Conservation (phyloP, 2,113 vertebrate genomes). For the Poecile atricapillus region DNA sequence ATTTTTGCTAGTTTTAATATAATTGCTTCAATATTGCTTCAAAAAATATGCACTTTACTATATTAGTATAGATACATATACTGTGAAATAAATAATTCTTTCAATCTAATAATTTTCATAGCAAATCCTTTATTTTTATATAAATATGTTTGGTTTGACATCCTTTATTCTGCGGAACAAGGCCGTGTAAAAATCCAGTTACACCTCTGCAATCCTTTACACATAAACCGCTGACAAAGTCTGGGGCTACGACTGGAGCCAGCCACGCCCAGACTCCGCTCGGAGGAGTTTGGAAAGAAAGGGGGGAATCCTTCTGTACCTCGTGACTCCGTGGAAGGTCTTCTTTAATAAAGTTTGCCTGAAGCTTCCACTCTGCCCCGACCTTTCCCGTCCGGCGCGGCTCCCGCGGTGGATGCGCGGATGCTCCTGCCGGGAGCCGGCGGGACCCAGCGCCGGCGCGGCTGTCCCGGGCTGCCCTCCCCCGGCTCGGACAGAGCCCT, state of each 20-base stretch:
- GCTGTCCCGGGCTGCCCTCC: background rate
- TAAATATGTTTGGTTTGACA: background rate
- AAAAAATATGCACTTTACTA: background rate
- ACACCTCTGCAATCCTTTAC: too few relatives aligned
- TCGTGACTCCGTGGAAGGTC: background rate
- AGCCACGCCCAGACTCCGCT: background rate
- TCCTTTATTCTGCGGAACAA: background rate
- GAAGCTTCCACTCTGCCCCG: background rate
- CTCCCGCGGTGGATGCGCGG: accelerated
- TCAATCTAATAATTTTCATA: background rate
- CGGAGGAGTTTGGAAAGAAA: background rate
- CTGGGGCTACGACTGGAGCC: accelerated
- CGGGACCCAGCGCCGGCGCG: accelerated
- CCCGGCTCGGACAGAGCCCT: accelerated
- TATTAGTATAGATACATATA: too few relatives aligned
- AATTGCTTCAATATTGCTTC: background rate
- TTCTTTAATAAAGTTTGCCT: background rate
- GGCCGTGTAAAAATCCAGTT: background rate
- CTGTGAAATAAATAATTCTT: background rate
- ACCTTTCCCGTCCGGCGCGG: accelerated
- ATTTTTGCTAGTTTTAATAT: background rate
- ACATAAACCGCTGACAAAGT: accelerated
- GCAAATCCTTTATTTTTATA: background rate
- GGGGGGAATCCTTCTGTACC: background rate
- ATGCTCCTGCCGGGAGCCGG: accelerated